phyloP scores from a whole-genome alignment of 2,113 vertebrate genomes.

The Cygnus buccinator region DNA sequence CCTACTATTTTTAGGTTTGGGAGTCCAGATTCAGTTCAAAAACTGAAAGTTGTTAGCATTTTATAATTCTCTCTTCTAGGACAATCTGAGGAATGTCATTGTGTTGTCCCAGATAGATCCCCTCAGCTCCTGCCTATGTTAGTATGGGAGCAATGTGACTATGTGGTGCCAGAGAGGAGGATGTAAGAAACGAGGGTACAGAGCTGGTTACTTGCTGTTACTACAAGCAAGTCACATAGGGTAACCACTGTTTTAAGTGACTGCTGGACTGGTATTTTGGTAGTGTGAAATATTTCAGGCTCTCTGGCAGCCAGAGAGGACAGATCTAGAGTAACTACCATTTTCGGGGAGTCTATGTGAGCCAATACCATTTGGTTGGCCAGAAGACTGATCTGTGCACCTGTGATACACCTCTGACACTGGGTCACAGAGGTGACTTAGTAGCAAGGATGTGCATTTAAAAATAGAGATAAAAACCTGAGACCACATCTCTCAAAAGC shows the following conservation, averaged over 20 bases:
- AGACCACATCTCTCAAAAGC: background rate
- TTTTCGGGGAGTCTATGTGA: background rate
- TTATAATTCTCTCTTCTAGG: background rate
- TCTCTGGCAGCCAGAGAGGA: background rate
- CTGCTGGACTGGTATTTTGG: background rate
- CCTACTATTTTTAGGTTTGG: background rate
- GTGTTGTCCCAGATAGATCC: background rate
- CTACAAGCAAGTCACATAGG: background rate
- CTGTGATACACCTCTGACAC: background rate
- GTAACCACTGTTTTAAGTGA: background rate
- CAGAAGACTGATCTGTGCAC: background rate
- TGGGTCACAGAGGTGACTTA: background rate
- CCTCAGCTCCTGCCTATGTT: background rate
- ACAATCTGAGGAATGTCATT: background rate
- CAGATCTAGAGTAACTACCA: background rate
- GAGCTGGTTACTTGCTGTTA: background rate
- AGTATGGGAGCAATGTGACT: background rate
- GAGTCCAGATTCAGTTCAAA: background rate
- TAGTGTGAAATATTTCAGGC: background rate
- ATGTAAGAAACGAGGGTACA: background rate
- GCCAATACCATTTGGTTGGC: background rate
- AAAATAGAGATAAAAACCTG: background rate
- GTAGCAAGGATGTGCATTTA: background rate
- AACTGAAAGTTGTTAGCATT: background rate
- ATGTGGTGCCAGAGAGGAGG: background rate